A percentile compares a stretch with the other conserved stretches of the same genome.
phyloP scores from a whole-genome alignment of 2,113 vertebrate genomes.

The Syngnathus scovelli region DNA sequence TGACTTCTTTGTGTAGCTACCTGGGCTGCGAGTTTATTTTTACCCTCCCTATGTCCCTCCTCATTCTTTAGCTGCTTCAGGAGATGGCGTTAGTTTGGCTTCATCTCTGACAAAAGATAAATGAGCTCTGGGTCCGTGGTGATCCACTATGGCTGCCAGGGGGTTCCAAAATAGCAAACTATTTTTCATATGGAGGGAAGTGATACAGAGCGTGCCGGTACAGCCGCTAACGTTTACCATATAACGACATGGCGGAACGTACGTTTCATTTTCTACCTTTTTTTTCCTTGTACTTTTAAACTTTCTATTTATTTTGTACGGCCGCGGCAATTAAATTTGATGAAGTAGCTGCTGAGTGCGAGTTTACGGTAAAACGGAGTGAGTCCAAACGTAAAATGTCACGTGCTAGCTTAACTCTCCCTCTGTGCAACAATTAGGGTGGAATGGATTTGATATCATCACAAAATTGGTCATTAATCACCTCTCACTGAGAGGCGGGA shows the following conservation, averaged over 20 bases:
- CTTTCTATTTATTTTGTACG: slow-evolving; percentile 43
- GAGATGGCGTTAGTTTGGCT: slow-evolving; percentile 96
- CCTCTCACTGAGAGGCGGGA: slow-evolving; percentile 52
- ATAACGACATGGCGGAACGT: slow-evolving; percentile 75
- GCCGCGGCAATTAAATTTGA: slow-evolving; percentile 50
- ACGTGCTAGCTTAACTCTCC: slow-evolving; percentile 28
- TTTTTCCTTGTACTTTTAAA: slow-evolving; percentile 69
- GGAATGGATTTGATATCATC: slow-evolving; percentile 37
- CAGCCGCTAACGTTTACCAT: slow-evolving; percentile 87
- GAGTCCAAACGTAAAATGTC: slow-evolving; percentile 7
- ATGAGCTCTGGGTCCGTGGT: slow-evolving; percentile 95
- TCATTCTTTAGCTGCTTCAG: slow-evolving; percentile 93
- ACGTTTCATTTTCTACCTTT: slow-evolving; percentile 78
- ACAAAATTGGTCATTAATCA: slow-evolving; percentile 65
- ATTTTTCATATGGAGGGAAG: slow-evolving; percentile 98
- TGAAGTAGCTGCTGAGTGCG: neutral
- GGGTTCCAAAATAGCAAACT: slow-evolving; percentile 99
- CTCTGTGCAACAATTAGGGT: slow-evolving; percentile 62
- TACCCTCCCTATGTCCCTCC: slow-evolving; percentile 82
- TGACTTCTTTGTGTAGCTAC: slow-evolving; percentile 79
- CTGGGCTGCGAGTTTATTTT: slow-evolving; percentile 88
- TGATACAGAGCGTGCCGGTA: slow-evolving; percentile 90
- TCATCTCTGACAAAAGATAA: slow-evolving; percentile 99
- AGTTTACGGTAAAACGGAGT: slow-evolving; percentile 25
- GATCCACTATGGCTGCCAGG: slow-evolving; percentile 95